Conservation (phyloP, 2,888 invertebrate species). For the Athalia rosae region DNA sequence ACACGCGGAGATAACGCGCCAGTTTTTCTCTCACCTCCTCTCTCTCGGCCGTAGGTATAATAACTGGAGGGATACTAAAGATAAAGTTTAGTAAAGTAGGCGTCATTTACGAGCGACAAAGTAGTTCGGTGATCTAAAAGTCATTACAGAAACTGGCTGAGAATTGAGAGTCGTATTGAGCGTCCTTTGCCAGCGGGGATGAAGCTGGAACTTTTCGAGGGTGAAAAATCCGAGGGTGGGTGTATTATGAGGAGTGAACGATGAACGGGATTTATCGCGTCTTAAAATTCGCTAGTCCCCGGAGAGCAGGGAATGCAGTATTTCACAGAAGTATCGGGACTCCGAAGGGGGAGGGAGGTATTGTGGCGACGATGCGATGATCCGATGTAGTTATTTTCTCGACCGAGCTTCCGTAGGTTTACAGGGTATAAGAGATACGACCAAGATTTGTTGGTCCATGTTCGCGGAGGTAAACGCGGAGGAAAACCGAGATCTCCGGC, state of each 20-base stretch:
- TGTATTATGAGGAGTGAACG: neutral
- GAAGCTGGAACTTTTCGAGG: neutral
- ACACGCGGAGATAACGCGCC: neutral
- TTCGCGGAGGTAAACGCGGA: no score
- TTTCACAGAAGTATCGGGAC: neutral
- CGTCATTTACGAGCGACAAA: constrained; percentile 40
- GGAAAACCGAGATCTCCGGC: neutral
- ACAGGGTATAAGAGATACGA: no score
- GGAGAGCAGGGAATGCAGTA: no score
- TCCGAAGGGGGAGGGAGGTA: neutral
- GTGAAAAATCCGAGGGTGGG: neutral
- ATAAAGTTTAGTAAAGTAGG: constrained; percentile 34
- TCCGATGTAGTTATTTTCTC: no score
- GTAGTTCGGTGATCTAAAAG: constrained; percentile 29
- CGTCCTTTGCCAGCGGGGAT: neutral
- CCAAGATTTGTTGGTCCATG: no score
- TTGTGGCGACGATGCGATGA: neutral
- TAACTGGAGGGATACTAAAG: constrained; percentile 30
- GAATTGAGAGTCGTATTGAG: neutral
- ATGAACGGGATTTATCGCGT: constrained; percentile 11
- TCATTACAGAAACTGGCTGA: constrained; percentile 19
- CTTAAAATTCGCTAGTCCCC: constrained; percentile 9
- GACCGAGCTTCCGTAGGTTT: no score
- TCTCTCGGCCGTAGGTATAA: no score
- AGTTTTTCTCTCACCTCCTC: no score